Evolutionary conservation across 2,888 invertebrate species (phyloP).

Genomic region (Physocephala rufipes): DNA sequence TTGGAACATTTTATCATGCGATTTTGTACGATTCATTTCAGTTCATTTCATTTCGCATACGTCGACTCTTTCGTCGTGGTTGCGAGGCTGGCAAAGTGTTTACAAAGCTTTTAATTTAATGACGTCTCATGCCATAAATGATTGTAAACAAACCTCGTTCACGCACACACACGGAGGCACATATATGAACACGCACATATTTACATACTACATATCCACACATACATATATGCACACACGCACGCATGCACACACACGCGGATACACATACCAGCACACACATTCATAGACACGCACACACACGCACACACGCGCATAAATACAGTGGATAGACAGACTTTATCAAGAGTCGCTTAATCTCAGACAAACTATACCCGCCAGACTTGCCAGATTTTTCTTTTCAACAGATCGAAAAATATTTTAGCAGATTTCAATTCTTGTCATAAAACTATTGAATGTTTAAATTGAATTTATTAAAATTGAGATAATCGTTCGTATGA

Average conservation of each 20-base stretch:
- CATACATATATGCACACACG: no score
- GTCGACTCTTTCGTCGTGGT: slow-evolving; percentile 16
- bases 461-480: neutral
- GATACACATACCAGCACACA: neutral
- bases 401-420: neutral
- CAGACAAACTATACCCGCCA: no score
- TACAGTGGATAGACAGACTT: no score
- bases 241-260: neutral
- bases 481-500: no score
- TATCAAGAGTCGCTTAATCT: no score
- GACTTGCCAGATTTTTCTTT: no score
- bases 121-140: slow-evolving; percentile 54
- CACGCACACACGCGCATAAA: neutral
- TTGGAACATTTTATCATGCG: slow-evolving; percentile 28
- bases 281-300: neutral
- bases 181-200: neutral
- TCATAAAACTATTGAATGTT: neutral
- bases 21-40: slow-evolving; percentile 16
- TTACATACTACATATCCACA: no score
- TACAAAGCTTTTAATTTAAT: slow-evolving; percentile 61
- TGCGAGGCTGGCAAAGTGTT: slow-evolving; percentile 45
- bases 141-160: slow-evolving; percentile 28
- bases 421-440: neutral
- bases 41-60: slow-evolving; percentile 27
- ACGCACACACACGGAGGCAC: slow-evolving; percentile 23